Evolutionary conservation across 2,888 invertebrate species (phyloP).

Genomic region (Rhorus exstirpatorius): DNA sequence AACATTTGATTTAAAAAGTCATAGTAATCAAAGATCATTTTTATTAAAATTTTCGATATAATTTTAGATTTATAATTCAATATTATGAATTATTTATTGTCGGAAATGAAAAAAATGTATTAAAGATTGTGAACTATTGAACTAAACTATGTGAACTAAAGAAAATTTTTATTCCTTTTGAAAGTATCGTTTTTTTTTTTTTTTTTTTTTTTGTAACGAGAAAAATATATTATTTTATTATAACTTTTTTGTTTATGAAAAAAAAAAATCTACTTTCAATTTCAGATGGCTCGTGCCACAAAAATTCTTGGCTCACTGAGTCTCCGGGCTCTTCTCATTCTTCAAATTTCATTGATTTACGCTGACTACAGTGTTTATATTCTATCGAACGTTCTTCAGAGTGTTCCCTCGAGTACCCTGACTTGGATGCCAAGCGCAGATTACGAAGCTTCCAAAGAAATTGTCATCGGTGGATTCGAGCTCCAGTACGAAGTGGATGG

Average conservation of each 20-base stretch:
- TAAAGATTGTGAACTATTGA: no score
- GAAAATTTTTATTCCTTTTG: no score
- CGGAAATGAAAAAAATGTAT: no score
- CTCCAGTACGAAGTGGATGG: slow-evolving; percentile 75
- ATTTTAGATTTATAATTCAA: no score
- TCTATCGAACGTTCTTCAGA: slow-evolving; percentile 87
- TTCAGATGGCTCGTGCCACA: slow-evolving; percentile 55
- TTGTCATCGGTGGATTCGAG: slow-evolving; percentile 88
- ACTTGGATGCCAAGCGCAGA: slow-evolving; percentile 90
- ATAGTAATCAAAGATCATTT: no score
- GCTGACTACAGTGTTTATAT: slow-evolving; percentile 85
- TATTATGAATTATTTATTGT: not conserved
- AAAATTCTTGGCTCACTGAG: slow-evolving; percentile 10
- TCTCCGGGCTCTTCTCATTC: slow-evolving; percentile 25
- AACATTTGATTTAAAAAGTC: no score
- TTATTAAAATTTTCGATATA: not conserved
- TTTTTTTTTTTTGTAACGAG: no score
- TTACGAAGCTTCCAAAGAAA: slow-evolving; percentile 88
- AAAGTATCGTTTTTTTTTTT: no score
- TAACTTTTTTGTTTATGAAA: no score
- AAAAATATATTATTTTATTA: no score
- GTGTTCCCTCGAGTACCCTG: slow-evolving; percentile 93
- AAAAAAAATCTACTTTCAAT: slow-evolving; percentile 5
- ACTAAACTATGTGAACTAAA: no score
- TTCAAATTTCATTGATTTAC: no score